Base-by-base conservation (phyloP, 2,888 invertebrate species). In the Pelosia muscerda region DNA sequence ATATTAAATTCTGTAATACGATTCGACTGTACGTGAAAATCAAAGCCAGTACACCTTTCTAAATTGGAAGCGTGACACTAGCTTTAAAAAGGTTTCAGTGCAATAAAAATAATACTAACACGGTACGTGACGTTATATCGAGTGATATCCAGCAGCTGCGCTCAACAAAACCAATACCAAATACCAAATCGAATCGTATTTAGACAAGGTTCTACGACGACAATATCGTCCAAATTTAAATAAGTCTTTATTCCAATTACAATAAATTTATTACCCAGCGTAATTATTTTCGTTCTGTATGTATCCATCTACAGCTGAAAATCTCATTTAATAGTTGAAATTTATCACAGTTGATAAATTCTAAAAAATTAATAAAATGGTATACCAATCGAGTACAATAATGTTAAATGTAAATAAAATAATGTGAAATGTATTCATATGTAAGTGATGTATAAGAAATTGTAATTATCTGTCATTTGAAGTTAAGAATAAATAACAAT, bases 351-450 rank as follows among this genome's bases (percentile, higher is more conserved):
- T 87, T 88, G 80, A 87, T 82, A 78, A 82, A 82, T 75, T 70
- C 80, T 71, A 75, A 64, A 74, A 74, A 79, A 84, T 87, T 87
- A 81, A 49, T n/a, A 49, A 42, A 49, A 49, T 49, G 49, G 94
- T 94, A 94, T 94, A 95, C 94, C 90, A 89, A 92, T 84, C 74
- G 88, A 94, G 95, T 92, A 95, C 94, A 95, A 95, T 95, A 95
- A 94, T 85, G 78, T 87, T 88, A 86, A 82, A 73, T 94, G 93
- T 93, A 94, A 89, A 94, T 94, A 94, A 76, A 85, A 77, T 79
- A 74, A 82, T 91, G 88, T 92, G 88, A 90, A 88, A 90, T 91
- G 90, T 87, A 87, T 86, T 84, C 81, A 81, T 84, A 82, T 79
- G 74, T 88, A 88, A 88, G 82, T 81, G 66, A 84, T 76, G 75